Evolutionary conservation across 1,140 invertebrate species (phyloP), one percentile per base, ranked within the genome.

Genomic region (Phocides pigmalion): DNA sequence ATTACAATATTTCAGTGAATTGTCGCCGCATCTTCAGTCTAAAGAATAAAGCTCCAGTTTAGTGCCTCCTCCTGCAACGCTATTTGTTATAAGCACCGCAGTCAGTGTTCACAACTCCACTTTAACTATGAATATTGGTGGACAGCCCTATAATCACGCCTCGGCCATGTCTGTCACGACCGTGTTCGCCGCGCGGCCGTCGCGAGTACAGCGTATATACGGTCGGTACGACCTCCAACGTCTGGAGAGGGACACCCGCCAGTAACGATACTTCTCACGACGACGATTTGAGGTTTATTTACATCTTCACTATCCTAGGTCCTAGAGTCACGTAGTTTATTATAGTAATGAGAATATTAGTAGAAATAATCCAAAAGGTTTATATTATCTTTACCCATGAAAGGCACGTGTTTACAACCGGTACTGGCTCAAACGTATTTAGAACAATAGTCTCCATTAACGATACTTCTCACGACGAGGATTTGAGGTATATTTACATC

Each of bases 391-490:
- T n/a, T n/a, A n/a, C n/a, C n/a, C n/a, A n/a, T n/a, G n/a, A n/a
- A n/a, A n/a, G n/a, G n/a, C n/a, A n/a, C 32, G 76, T 81, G 15
- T 83, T 76, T 59, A 72, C 69, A 4, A 72, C 78, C 11, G 58
- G 65, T 4, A 64, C 70, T 22, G 49, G 25, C 19, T 25, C 9
- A 19, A 8, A 51, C 35, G 6, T 32, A 9, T 50, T 68, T 58
- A 47, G 41, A 12, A 42, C 20, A 11, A 39, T 20, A 8, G 32
- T 15, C 14, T 25, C 28, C 2, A 28, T 25, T 41, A 19, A 50
- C 19, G 28, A 64, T 44, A 25, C 39, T 9, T 41, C 32, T 8
- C 28, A 37, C 4, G 37, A 54, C 6, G 53, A 58, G 1, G 41
- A 42, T 2, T 16, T 44, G 4, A 58, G 39, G 53, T 58, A 22